Conservation (phyloP, 2,888 invertebrate genomes). For the Apamea crenata region DNA sequence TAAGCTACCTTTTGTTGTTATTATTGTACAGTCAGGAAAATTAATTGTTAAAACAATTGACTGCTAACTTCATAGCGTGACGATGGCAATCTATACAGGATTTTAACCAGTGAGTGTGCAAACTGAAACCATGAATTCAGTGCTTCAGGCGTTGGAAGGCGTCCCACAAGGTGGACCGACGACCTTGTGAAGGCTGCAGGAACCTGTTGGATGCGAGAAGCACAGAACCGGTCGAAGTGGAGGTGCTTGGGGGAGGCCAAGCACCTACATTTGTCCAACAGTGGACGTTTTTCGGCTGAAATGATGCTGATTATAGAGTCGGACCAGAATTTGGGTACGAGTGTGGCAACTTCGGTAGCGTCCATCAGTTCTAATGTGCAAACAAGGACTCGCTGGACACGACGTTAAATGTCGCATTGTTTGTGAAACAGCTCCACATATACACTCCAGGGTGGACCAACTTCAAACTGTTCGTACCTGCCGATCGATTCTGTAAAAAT, state of each 20-base stretch:
- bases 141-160: too few species aligned
- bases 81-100: background rate
- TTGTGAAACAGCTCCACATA: background rate
- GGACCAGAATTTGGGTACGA: background rate
- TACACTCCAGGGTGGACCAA: background rate
- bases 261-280: too few species aligned
- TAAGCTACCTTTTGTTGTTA: slow-evolving; percentile 24
- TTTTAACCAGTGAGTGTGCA: too few species aligned
- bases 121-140: too few species aligned
- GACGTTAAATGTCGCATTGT: background rate
- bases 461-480: background rate
- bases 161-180: too few species aligned
- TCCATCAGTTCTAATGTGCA: background rate
- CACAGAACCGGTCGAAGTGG: too few species aligned
- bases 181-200: too few species aligned
- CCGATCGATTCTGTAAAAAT: too few species aligned
- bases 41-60: background rate
- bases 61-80: background rate
- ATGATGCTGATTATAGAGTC: background rate
- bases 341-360: background rate
- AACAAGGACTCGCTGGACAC: too few species aligned
- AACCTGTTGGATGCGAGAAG: too few species aligned
- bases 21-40: background rate
- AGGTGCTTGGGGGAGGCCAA: too few species aligned
- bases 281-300: too few species aligned